Conservation (phyloP, 2,797 vertebrate species). For the Cryptoblepharus egeriae region DNA sequence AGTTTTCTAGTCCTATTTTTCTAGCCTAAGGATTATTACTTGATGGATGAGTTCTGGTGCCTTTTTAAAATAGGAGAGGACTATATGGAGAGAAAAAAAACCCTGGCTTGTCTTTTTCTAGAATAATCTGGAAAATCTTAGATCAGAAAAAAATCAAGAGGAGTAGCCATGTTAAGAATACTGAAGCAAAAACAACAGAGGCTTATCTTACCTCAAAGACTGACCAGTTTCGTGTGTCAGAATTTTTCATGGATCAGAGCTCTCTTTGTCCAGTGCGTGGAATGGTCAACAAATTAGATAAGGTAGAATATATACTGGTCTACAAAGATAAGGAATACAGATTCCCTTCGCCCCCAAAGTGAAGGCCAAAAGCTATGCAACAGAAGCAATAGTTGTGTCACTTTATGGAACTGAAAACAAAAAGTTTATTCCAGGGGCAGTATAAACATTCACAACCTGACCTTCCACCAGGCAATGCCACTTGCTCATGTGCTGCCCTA, state of each 20-base stretch:
- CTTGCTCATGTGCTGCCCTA: too few species aligned
- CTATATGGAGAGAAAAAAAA: constrained; percentile 41
- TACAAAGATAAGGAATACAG: constrained; percentile 12
- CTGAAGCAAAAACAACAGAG: not conserved
- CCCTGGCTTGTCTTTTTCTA: not conserved
- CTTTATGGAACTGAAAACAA: not conserved
- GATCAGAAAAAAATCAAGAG: constrained; percentile 35
- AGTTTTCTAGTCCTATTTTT: constrained; percentile 30
- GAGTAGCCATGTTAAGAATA: not conserved
- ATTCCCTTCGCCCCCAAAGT: too few species aligned
- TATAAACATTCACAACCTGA: too few species aligned
- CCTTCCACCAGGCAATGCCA: too few species aligned
- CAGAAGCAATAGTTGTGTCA: not conserved
- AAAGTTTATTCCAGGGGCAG: not conserved
- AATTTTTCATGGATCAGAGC: not conserved
- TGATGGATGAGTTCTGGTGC: constrained; percentile 44
- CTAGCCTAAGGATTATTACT: constrained; percentile 17
- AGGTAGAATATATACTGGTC: not conserved
- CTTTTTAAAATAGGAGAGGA: constrained; percentile 4
- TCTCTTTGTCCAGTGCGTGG: not conserved
- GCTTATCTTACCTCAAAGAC: not conserved
- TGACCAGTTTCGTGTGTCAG: not conserved
- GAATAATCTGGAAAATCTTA: constrained; percentile 31
- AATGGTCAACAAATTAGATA: not conserved
- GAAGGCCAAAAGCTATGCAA: not conserved